Conservation (phyloP, 2,797 vertebrate species). For the Gadopsis bispinosus region DNA sequence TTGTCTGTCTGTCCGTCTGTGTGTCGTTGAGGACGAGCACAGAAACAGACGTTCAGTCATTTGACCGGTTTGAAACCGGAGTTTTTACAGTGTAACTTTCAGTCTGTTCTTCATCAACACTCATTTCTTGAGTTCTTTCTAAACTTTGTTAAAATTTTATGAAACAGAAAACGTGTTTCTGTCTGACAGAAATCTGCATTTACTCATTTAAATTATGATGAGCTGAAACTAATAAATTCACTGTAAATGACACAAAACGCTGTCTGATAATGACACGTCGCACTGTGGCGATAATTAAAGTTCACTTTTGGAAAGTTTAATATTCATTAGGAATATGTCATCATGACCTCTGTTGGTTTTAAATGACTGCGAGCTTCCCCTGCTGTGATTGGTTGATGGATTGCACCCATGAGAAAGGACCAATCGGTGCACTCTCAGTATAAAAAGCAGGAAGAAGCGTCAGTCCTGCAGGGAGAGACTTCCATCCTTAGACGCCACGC, state of each 20-base stretch:
- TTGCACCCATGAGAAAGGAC: neutral
- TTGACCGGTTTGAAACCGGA: too few relatives aligned
- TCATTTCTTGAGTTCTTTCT: too few relatives aligned
- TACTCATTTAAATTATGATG: neutral
- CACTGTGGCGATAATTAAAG: constrained; percentile 21
- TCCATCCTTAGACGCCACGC: too few relatives aligned
- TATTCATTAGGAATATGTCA: neutral
- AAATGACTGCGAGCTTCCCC: neutral
- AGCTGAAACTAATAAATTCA: constrained; percentile 37
- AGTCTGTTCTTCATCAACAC: too few relatives aligned
- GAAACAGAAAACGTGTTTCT: neutral
- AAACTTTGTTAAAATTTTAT: too few relatives aligned
- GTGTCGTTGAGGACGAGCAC: too few relatives aligned
- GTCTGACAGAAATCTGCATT: constrained; percentile 9
- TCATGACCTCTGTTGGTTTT: neutral
- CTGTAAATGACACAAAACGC: constrained; percentile 34
- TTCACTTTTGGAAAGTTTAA: neutral
- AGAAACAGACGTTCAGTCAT: too few relatives aligned
- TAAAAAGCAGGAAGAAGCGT: constrained; percentile 3
- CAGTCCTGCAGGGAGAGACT: too few relatives aligned
- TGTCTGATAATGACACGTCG: neutral
- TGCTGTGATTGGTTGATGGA: constrained; percentile 17
- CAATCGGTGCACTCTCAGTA: constrained; percentile 7
- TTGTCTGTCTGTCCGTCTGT: too few relatives aligned
- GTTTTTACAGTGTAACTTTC: too few relatives aligned